A percentile compares a stretch with the other conserved stretches of the same genome.
Conservation (phyloP, 2,888 invertebrate genomes). For the Amblyjoppa fuscipennis region DNA sequence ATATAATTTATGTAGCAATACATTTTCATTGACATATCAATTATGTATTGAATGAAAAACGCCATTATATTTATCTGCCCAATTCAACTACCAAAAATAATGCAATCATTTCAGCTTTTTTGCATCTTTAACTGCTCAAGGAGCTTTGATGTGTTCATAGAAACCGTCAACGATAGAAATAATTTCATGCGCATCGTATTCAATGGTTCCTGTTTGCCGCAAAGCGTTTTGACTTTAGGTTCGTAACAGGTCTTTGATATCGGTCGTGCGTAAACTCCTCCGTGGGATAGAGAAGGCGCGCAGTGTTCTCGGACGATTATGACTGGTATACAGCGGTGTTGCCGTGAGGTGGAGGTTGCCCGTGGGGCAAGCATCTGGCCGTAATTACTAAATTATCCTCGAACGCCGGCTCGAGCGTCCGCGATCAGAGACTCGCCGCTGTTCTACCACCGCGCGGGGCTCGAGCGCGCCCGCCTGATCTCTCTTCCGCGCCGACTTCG, state of each 20-base stretch:
- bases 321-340: conserved; percentile 23
- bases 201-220: neutral
- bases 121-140: no score
- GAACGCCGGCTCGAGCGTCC: conserved; percentile 70
- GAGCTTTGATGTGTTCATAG: neutral
- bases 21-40: no score
- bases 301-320: conserved; percentile 47
- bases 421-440: conserved; percentile 38
- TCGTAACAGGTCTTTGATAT: neutral
- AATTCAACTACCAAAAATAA: no score
- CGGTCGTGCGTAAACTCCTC: conserved; percentile 12
- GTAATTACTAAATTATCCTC: conserved; percentile 84
- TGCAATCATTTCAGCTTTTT: no score
- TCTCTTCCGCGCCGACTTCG: conserved; percentile 50
- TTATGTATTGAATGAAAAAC: no score
- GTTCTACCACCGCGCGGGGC: conserved; percentile 36
- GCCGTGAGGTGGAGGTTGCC: conserved; percentile 72
- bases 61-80: no score
- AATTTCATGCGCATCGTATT: neutral
- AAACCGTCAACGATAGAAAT: neutral
- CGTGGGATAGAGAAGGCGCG: conserved; percentile 2
- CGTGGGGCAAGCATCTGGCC: conserved; percentile 82
- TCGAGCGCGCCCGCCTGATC: conserved; percentile 45
- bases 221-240: neutral
- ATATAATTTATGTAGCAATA: no score